phyloP scores from a whole-genome alignment of 2,888 invertebrate species.

The Xestobium rufovillosum region DNA sequence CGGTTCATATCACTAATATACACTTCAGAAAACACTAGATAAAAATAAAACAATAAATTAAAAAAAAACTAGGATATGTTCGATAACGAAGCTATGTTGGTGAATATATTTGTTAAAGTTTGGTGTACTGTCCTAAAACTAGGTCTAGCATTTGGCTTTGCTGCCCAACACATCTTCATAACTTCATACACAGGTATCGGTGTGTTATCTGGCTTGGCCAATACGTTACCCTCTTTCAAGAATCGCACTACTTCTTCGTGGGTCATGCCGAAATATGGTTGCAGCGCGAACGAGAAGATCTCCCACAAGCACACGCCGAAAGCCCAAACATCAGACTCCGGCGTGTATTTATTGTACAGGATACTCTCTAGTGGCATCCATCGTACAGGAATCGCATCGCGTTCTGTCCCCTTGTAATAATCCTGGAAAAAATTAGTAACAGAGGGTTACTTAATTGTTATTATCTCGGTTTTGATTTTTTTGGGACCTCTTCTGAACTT shows the following conservation, averaged over 20 bases:
- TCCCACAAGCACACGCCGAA: slow-evolving; percentile 96
- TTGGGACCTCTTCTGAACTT: no score
- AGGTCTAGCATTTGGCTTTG: slow-evolving; percentile 77
- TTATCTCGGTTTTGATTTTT: no score
- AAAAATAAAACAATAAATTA: no score
- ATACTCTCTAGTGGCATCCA: slow-evolving; percentile 99
- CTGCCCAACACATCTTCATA: slow-evolving; percentile 91
- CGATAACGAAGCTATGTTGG: no score
- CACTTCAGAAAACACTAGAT: no score
- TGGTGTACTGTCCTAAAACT: slow-evolving; percentile 77
- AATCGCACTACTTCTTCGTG: slow-evolving; percentile 95
- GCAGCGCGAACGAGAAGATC: slow-evolving; percentile 91
- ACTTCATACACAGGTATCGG: slow-evolving; percentile 80
- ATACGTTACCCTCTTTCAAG: slow-evolving; percentile 86
- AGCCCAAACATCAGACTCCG: slow-evolving; percentile 96
- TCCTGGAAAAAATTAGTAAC: slow-evolving; percentile 44
- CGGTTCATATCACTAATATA: no score
- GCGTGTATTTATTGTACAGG: slow-evolving; percentile 90
- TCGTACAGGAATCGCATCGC: slow-evolving; percentile 92
- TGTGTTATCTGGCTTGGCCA: slow-evolving; percentile 86
- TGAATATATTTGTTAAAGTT: slow-evolving; percentile 48
- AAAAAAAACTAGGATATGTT: no score
- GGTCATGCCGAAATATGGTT: slow-evolving; percentile 95
- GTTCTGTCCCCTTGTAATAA: slow-evolving; percentile 92
- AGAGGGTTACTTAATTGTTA: background rate